Conservation (phyloP, 2,113 vertebrate genomes). For the Oceanodroma tethys region DNA sequence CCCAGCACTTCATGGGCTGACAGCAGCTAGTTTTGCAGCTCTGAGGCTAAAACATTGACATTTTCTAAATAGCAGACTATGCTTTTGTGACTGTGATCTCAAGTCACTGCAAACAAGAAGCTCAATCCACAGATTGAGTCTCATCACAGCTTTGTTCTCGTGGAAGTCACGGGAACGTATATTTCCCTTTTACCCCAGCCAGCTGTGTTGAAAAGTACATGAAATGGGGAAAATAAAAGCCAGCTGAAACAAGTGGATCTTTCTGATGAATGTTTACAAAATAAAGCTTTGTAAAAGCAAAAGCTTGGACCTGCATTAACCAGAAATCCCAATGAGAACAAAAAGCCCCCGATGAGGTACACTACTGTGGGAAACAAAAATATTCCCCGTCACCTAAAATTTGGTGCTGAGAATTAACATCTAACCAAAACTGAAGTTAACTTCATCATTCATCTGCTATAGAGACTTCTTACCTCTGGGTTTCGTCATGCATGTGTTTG, state of each 20-base stretch:
- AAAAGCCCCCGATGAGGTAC: neutral
- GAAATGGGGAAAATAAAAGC: neutral
- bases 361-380: neutral
- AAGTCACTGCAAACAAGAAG: neutral
- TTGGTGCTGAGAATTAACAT: neutral
- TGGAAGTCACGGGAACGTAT: neutral
- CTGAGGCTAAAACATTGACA: neutral
- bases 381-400: neutral
- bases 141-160: neutral
- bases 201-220: neutral
- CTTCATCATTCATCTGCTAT: neutral
- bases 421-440: neutral
- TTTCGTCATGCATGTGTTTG: neutral
- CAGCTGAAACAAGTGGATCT: neutral
- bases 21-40: rapidly evolving
- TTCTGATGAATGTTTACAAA: neutral
- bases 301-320: neutral
- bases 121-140: neutral
- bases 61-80: neutral
- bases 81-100: neutral
- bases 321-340: neutral
- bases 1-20: neutral
- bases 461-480: neutral
- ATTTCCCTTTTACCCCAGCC: neutral
- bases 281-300: neutral